Evolutionary conservation across 2,113 vertebrate genomes (phyloP).

Genomic region (Myrmecophaga tridactyla): DNA sequence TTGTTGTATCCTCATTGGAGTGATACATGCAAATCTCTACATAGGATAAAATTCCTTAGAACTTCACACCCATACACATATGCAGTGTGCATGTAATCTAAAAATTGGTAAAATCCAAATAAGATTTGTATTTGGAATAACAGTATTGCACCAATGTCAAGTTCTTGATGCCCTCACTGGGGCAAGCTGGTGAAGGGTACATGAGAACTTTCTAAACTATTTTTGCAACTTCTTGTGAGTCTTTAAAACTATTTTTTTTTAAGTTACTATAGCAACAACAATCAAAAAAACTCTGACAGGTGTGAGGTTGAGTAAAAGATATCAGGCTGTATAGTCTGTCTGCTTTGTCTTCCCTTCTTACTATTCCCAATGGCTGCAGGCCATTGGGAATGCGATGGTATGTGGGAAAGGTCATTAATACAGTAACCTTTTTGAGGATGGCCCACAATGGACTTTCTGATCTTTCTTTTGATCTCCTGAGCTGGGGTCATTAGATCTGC

Average conservation of each 20-base stretch:
- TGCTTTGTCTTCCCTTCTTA: background rate
- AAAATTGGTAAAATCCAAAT: background rate
- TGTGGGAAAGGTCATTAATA: background rate
- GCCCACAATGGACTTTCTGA: background rate
- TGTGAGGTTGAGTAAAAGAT: too few relatives aligned
- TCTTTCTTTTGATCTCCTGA: background rate
- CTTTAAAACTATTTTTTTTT: slow-evolving; percentile 8
- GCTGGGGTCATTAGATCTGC: background rate
- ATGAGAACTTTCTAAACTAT: background rate
- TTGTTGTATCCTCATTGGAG: background rate
- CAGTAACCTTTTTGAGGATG: background rate
- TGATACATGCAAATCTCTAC: background rate
- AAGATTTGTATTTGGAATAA: background rate
- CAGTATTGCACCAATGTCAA: background rate
- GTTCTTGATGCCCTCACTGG: background rate
- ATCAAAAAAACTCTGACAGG: background rate
- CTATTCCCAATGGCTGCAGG: background rate
- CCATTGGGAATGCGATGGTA: background rate
- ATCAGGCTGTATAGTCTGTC: background rate
- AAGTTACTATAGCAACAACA: background rate
- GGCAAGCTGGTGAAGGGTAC: background rate
- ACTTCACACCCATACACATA: too few relatives aligned
- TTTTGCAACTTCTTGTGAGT: background rate
- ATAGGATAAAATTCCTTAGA: background rate
- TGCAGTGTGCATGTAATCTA: background rate